Evolutionary conservation across 2,888 invertebrate species (phyloP).

Genomic region (Tromatobia lineatoria): DNA sequence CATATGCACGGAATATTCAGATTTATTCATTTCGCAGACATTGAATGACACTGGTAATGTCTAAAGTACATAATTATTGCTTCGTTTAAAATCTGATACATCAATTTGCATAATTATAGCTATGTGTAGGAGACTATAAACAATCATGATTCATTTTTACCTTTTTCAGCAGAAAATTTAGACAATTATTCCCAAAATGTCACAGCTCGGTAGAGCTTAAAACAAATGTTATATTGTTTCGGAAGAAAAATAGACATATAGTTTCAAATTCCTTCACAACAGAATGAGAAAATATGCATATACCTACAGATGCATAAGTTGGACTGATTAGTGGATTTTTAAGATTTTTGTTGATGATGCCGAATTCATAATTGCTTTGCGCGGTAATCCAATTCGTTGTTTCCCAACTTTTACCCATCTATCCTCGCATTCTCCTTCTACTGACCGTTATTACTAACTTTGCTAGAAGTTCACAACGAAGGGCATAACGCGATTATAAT

Average conservation of each 20-base stretch:
- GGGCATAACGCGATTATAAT: background rate
- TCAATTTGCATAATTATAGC: no score
- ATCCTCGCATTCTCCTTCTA: background rate
- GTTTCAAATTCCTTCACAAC: no score
- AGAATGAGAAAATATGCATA: no score
- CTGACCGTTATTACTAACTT: background rate
- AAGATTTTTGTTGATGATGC: background rate
- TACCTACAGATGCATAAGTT: no score
- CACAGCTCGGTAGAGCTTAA: no score
- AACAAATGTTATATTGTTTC: no score
- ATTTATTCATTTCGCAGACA: background rate
- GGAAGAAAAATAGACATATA: no score
- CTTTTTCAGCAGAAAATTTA: no score
- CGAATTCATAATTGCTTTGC: background rate
- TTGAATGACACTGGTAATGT: constrained; percentile 3
- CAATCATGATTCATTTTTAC: no score
- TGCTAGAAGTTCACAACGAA: background rate
- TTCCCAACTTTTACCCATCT: background rate
- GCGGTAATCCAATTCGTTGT: background rate
- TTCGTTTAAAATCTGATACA: background rate
- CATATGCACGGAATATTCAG: background rate
- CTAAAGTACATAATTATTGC: background rate
- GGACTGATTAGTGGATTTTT: no score
- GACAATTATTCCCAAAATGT: no score
- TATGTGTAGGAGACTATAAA: no score